A percentile compares a stretch with the other conserved stretches of the same genome.
phyloP scores from a whole-genome alignment of 2,113 vertebrate genomes.

The Jaculus jaculus region DNA sequence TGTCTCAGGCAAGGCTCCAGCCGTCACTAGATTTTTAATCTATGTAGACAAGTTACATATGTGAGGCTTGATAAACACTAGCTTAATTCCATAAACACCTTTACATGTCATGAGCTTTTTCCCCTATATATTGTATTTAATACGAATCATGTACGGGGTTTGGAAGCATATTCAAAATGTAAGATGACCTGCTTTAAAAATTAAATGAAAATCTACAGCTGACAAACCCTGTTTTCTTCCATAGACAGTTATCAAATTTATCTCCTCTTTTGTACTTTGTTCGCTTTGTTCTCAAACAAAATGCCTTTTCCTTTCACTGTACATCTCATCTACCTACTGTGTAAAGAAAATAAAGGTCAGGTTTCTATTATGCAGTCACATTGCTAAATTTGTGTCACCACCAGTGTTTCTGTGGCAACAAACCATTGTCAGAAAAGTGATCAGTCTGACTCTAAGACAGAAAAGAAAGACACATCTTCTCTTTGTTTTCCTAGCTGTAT shows the following conservation, averaged over 20 bases:
- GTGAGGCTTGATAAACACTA: neutral
- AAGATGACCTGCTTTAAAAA: constrained; percentile 6
- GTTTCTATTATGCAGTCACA: constrained; percentile 29
- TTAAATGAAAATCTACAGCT: neutral
- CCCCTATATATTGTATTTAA: neutral
- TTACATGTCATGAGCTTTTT: neutral
- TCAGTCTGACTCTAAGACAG: neutral
- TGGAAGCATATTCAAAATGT: constrained; percentile 4
- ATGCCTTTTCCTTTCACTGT: neutral
- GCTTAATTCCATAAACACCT: neutral
- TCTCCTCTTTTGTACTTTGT: constrained; percentile 32
- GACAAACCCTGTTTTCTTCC: neutral
- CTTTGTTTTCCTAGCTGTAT: neutral
- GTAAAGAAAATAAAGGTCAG: constrained; percentile 42
- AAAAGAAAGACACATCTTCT: neutral
- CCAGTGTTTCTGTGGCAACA: constrained; percentile 57
- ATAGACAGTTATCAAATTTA: constrained; percentile 1
- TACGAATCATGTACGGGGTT: neutral
- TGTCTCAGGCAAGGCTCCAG: neutral
- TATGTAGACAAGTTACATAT: constrained; percentile 19
- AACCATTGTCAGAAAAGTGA: constrained; percentile 4
- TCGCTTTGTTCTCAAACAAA: constrained; percentile 43
- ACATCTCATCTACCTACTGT: neutral
- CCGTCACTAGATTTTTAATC: neutral
- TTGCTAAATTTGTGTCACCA: constrained; percentile 28